Base-by-base conservation (phyloP, 1,140 invertebrate genomes). In the Lepidurus arcticus region DNA sequence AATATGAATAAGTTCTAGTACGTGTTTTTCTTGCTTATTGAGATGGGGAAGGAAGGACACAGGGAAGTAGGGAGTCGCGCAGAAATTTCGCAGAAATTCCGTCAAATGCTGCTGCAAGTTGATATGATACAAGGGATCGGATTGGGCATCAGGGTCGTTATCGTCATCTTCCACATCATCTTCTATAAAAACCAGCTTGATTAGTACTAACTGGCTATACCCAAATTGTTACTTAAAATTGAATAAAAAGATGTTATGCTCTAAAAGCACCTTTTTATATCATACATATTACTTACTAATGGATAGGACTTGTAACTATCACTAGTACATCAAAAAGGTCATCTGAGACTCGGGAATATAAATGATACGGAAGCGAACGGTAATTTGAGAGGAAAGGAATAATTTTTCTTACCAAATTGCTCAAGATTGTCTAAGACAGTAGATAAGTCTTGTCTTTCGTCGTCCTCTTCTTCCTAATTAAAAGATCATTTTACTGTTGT, bases 61-160 rank as follows among this genome's bases (percentile, higher is more conserved):
- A 9, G 84, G 84, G 79, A 90, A 90, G 77, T 86, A 87, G 78
- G 88, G 88, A 83, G 89, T 89, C 73, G 86, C 87, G 2, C 87
- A 86, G 80, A 91, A 90, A 34, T 88, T 88, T 73, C 85, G 84
- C 1, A 91, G 80, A 82, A 90, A 91, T 77, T 89, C 88, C 0
- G 86, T 86, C 6, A 91, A 81, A 82, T 90, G 90, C 73, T 89
- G 86, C 42, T 87, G 85, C 44, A 91, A 83, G 79, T 91, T 88
- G 10, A 90, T 81, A 74, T 87, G 86, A 80, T 88, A 90, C n/a
- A 91, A 85, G 2, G 89, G 88, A 81, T 91, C 90, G 80, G 87
- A 86, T 44, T 87, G 78, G 6, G 88, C 81, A 43, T 89, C 88
- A 16, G 87, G 86, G 81, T 90, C 87, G 78, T 81, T 73, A 8